A percentile compares a stretch with the other conserved stretches of the same genome.
phyloP scores from a whole-genome alignment of 2,797 vertebrate genomes.

The Zenarchopterus dispar region DNA sequence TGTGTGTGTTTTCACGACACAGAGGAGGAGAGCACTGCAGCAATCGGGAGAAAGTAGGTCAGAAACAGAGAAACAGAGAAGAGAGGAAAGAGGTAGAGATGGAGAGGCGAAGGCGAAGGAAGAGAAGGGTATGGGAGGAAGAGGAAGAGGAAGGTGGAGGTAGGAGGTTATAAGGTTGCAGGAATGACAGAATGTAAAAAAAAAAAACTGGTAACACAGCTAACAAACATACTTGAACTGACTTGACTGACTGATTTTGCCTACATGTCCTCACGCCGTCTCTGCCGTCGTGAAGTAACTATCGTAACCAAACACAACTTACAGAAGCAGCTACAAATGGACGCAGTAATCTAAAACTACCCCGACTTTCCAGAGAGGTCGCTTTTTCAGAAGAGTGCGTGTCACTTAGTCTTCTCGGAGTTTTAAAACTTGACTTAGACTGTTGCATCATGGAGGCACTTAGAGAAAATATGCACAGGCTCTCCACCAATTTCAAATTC shows the following conservation, averaged over 20 bases:
- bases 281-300: not conserved
- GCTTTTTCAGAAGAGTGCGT: slow-evolving; percentile 30
- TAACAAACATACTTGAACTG: not conserved
- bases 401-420: slow-evolving; percentile 32
- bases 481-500: slow-evolving; percentile 47
- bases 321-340: not conserved
- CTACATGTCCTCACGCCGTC: not conserved
- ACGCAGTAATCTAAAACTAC: slow-evolving; percentile 6
- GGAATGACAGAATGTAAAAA: slow-evolving; percentile 6
- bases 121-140: not conserved
- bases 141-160: slow-evolving; percentile 1
- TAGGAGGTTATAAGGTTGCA: not conserved
- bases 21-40: slow-evolving; percentile 75
- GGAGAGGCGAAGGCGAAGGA: slow-evolving; percentile 20
- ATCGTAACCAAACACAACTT: not conserved
- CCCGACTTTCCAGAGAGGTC: slow-evolving; percentile 40
- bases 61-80: slow-evolving; percentile 71
- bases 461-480: slow-evolving; percentile 47
- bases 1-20: slow-evolving; percentile 62
- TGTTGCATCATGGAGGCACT: slow-evolving; percentile 54
- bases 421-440: slow-evolving; percentile 43
- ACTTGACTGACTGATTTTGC: not conserved
- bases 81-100: slow-evolving; percentile 60
- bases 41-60: slow-evolving; percentile 79
- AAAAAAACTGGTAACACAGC: slow-evolving; percentile 1